Evolutionary conservation across 1,140 invertebrate genomes (phyloP).

Genomic region (Drosophila parvula): DNA sequence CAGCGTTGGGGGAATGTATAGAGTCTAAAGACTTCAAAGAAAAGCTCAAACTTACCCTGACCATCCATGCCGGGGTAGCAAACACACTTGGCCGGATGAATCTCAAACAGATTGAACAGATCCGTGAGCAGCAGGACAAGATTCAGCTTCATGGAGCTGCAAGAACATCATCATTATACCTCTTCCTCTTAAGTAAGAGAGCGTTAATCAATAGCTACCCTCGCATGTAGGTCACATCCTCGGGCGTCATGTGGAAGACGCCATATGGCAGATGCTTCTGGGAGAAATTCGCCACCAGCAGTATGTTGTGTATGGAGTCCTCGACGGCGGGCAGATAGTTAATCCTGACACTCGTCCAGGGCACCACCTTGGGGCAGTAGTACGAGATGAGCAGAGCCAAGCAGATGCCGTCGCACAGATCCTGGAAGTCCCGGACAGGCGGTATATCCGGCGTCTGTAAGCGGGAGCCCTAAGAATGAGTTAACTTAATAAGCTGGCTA

Average conservation of each 20-base stretch:
- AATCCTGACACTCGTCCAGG: constrained; percentile 89
- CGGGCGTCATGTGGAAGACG: constrained; percentile 97
- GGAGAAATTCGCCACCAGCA: constrained; percentile 95
- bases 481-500: background rate
- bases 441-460: constrained; percentile 82
- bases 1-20: constrained; percentile 36
- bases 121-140: constrained; percentile 97
- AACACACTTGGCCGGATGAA: constrained; percentile 95
- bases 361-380: constrained; percentile 95
- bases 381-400: constrained; percentile 95
- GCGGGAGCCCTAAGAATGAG: constrained; percentile 62
- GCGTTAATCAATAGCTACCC: constrained; percentile 86
- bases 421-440: constrained; percentile 85
- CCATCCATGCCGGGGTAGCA: constrained; percentile 89
- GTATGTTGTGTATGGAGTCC: constrained; percentile 97
- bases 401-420: constrained; percentile 96
- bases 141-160: constrained; percentile 95
- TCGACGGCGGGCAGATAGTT: constrained; percentile 88
- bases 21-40: background rate
- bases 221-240: constrained; percentile 98
- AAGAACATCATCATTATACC: background rate
- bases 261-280: constrained; percentile 92
- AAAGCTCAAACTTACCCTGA: constrained; percentile 84
- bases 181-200: background rate
- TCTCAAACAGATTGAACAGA: constrained; percentile 97